Conservation (phyloP, 92 coral and sea anemone species). For the Chrysogorgia sp. region DNA sequence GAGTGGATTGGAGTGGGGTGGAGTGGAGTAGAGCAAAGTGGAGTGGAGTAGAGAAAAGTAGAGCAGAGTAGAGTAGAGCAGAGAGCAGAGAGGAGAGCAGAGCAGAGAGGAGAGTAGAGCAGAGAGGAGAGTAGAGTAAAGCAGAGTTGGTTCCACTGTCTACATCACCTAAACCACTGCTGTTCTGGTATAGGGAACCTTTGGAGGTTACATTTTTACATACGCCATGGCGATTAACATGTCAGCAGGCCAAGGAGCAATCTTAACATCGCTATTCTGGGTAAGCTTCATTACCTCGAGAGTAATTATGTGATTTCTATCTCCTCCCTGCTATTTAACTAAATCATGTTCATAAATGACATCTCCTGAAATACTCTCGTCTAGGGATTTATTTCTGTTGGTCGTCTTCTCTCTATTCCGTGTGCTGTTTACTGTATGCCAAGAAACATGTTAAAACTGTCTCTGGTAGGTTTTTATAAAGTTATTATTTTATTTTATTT, state of each 20-base stretch:
- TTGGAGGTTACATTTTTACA: constrained; percentile 87
- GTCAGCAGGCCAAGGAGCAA: constrained; percentile 92
- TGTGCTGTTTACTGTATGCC: constrained; percentile 76
- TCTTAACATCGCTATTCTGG: constrained; percentile 91
- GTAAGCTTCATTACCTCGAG: constrained; percentile 54
- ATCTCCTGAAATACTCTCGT: background rate
- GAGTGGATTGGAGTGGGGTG: too few species aligned
- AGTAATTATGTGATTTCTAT: background rate
- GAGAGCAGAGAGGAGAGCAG: background rate
- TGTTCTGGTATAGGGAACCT: constrained; percentile 51
- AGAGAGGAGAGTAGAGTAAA: background rate
- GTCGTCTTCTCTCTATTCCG: constrained; percentile 86
- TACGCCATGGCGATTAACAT: constrained; percentile 85
- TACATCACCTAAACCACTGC: background rate
- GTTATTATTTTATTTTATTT: too few species aligned
- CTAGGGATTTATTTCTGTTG: constrained; percentile 90
- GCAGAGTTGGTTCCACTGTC: background rate
- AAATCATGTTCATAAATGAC: background rate
- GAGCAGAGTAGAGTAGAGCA: too few species aligned
- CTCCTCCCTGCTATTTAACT: background rate
- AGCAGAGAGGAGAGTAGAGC: background rate
- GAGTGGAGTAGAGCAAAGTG: too few species aligned
- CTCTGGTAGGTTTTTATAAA: constrained; percentile 81
- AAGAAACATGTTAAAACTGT: constrained; percentile 70
- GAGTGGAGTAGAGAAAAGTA: too few species aligned